Percentiles rank a stretch among this genome's conserved stretches.
These are phyloP conservation scores for Semaprochilodus insignis DNA, from an alignment of 2,797 vertebrate genomes.

Conservation along the genomic window DNA sequence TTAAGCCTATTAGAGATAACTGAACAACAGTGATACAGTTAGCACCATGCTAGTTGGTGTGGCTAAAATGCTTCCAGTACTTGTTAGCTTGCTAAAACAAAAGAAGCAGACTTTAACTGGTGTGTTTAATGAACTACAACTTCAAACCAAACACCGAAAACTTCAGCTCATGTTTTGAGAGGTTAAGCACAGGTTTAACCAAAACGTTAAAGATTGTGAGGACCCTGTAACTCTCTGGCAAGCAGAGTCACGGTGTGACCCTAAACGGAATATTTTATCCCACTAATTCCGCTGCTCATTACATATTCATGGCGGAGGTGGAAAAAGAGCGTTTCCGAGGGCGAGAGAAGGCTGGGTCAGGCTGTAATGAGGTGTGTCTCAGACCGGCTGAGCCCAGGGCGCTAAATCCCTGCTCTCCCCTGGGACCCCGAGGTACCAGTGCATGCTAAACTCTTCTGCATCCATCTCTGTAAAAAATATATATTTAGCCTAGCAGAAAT, in stretches of 20 bases:
- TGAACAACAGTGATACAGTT: too few species aligned
- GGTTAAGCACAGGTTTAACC: neutral
- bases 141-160: neutral
- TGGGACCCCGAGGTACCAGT: slow-evolving; percentile 23
- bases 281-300: slow-evolving; percentile 30
- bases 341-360: slow-evolving; percentile 29
- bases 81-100: too few species aligned
- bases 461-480: neutral
- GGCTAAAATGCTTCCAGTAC: too few species aligned
- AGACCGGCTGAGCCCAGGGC: slow-evolving; percentile 15
- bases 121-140: neutral
- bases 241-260: slow-evolving; percentile 31
- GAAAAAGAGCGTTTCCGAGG: slow-evolving; percentile 1
- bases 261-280: slow-evolving; percentile 41
- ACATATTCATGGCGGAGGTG: slow-evolving; percentile 53
- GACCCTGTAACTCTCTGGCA: neutral
- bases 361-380: slow-evolving; percentile 53
- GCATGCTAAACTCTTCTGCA: neutral
- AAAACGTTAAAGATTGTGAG: neutral
- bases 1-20: too few species aligned
- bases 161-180: neutral
- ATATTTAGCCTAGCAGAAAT: neutral
- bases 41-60: too few species aligned
- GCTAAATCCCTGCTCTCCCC: neutral
- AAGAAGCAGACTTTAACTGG: neutral